These are phyloP conservation scores for Crocallis elinguaria DNA, from an alignment of 2,888 invertebrate species.

Conservation along the genomic window DNA sequence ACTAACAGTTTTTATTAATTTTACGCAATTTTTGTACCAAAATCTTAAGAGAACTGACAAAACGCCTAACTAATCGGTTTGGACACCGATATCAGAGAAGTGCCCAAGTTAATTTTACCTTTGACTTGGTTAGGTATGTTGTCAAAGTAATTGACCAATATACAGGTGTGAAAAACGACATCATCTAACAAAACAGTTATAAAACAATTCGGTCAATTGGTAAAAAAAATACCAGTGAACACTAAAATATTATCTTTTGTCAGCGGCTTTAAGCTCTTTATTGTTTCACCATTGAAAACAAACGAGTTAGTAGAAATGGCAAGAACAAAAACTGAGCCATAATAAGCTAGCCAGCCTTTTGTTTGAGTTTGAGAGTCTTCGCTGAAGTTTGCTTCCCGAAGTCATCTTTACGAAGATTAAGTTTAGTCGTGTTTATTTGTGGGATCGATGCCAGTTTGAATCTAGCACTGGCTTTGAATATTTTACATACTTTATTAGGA, in stretches of 20 bases:
- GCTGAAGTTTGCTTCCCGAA: constrained; percentile 49
- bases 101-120: too few species aligned
- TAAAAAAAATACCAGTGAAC: constrained; percentile 20
- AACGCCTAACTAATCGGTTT: too few species aligned
- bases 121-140: too few species aligned
- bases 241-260: constrained; percentile 28
- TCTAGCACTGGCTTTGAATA: too few species aligned
- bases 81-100: too few species aligned
- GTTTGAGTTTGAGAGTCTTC: constrained; percentile 54
- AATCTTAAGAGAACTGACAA: too few species aligned
- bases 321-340: constrained; percentile 50
- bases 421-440: constrained; percentile 38
- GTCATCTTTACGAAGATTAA: constrained; percentile 55
- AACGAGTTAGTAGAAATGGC: constrained; percentile 52
- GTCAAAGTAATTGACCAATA: too few species aligned
- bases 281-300: constrained; percentile 51
- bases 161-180: too few species aligned
- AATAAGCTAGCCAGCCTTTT: constrained; percentile 55
- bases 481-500: too few species aligned
- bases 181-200: neutral
- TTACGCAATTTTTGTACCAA: too few species aligned
- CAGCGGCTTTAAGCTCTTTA: constrained; percentile 14
- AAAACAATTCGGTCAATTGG: constrained; percentile 8
- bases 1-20: too few species aligned
- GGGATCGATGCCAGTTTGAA: neutral